phyloP scores from a whole-genome alignment of 37 sponge, comb jelly and placozoan genomes.

The Chondrosia reniformis region DNA sequence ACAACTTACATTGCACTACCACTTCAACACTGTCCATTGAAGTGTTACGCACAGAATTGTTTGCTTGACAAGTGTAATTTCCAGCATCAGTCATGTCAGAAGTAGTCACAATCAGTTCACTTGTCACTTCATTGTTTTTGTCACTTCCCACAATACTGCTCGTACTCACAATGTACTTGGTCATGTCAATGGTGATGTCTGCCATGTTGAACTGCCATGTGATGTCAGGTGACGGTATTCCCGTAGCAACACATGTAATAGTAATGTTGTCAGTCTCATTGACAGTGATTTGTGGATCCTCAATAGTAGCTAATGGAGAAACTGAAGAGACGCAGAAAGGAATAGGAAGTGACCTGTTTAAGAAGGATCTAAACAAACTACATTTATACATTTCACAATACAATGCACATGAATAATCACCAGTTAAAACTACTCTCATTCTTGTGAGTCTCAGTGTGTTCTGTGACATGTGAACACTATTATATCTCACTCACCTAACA shows the following conservation, averaged over 20 bases:
- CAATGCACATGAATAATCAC: too few species aligned
- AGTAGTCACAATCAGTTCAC: slow-evolving; percentile 9
- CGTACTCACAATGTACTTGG: not conserved
- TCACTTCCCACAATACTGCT: not conserved
- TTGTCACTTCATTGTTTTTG: slow-evolving; percentile 7
- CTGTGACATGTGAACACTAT: too few species aligned
- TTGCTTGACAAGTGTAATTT: slow-evolving; percentile 11
- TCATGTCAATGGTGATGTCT: not conserved
- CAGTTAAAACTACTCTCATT: too few species aligned
- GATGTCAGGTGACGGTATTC: slow-evolving; percentile 44
- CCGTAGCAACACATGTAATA: slow-evolving; percentile 47
- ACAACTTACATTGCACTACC: slow-evolving; percentile 5
- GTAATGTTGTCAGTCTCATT: not conserved
- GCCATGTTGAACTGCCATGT: slow-evolving; percentile 26
- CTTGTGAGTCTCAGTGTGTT: too few species aligned
- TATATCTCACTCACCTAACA: too few species aligned
- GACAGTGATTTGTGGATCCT: slow-evolving; percentile 10
- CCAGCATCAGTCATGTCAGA: not conserved
- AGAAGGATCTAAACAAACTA: too few species aligned
- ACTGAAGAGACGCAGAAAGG: too few species aligned
- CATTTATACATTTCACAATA: too few species aligned
- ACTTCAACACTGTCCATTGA: not conserved
- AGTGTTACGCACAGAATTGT: not conserved
- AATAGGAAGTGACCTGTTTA: too few species aligned
- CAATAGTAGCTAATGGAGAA: not conserved